phyloP scores from a whole-genome alignment of 2,113 vertebrate genomes.

The Otus sunia region DNA sequence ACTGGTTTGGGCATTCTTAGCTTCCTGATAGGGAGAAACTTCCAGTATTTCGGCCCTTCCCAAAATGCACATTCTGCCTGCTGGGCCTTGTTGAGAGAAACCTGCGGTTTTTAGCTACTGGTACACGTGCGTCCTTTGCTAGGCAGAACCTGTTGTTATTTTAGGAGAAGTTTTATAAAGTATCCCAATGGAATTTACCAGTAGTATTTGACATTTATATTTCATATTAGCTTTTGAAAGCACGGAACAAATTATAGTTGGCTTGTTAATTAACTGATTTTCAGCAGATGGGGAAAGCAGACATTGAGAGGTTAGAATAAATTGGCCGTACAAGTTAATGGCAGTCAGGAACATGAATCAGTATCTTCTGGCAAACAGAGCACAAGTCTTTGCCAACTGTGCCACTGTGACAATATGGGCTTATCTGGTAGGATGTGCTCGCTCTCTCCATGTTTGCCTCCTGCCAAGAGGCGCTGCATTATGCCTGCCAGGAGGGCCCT shows the following conservation, averaged over 20 bases:
- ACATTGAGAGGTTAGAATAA: conserved; percentile 3
- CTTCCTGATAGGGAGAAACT: not conserved
- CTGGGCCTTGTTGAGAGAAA: not conserved
- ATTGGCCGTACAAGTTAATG: not conserved
- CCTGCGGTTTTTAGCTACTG: not conserved
- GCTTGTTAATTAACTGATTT: conserved; percentile 5
- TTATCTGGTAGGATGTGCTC: not conserved
- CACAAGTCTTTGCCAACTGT: not conserved
- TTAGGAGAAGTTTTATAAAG: not conserved
- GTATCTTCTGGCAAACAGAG: conserved; percentile 9
- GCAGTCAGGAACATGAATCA: conserved; percentile 33
- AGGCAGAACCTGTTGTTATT: not conserved
- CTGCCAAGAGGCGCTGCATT: not conserved
- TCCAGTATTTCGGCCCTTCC: not conserved
- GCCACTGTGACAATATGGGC: not conserved
- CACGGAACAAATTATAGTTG: not conserved
- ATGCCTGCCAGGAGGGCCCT: not conserved
- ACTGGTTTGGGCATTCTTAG: not conserved
- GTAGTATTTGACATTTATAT: not conserved
- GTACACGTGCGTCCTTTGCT: not conserved
- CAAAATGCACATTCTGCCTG: not conserved
- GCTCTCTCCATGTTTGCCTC: not conserved
- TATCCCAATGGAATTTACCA: not conserved
- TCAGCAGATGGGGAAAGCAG: conserved; percentile 38
- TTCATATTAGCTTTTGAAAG: not conserved